Evolutionary conservation across 2,888 invertebrate species (phyloP).

Genomic region (Lydus trimaculatus): DNA sequence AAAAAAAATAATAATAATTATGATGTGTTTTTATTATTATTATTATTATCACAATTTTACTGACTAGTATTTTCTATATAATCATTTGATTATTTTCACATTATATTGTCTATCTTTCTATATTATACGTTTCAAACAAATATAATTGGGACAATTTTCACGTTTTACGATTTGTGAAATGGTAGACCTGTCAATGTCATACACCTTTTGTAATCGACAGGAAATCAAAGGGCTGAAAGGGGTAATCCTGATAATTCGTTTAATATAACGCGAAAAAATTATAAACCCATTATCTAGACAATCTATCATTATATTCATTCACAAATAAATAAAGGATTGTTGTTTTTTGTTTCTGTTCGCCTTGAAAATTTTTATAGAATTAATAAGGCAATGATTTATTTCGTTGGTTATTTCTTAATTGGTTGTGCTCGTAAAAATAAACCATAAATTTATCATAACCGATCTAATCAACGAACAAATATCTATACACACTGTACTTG

Average conservation of each 20-base stretch:
- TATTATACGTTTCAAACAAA: slow-evolving; percentile 8
- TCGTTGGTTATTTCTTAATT: slow-evolving; percentile 21
- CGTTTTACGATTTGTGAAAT: slow-evolving; percentile 23
- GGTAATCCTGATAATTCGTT: slow-evolving; percentile 33
- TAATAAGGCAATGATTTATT: slow-evolving; percentile 11
- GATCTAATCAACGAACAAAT: slow-evolving; percentile 48
- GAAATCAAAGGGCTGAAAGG: slow-evolving; percentile 18
- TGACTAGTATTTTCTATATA: slow-evolving; percentile 9
- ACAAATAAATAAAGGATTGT: slow-evolving; percentile 22
- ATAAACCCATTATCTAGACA: slow-evolving; percentile 36
- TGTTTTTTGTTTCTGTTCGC: slow-evolving; percentile 11
- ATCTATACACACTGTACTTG: slow-evolving; percentile 39
- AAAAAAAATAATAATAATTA: neutral
- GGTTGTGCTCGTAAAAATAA: slow-evolving; percentile 41
- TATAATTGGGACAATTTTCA: slow-evolving; percentile 30
- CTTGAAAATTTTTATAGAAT: slow-evolving; percentile 7
- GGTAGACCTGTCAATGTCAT: slow-evolving; percentile 23
- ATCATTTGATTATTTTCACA: slow-evolving; percentile 34
- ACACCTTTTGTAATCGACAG: slow-evolving; percentile 19
- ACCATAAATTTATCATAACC: slow-evolving; percentile 46
- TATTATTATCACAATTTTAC: neutral
- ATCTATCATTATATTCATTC: neutral
- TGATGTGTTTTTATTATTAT: neutral
- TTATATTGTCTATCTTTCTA: slow-evolving; percentile 8
- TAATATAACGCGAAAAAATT: slow-evolving; percentile 32